These are phyloP conservation scores for Heliocidaris tuberculata DNA, from an alignment of 35 echinoderm and acorn worm species.

Conservation along the genomic window DNA sequence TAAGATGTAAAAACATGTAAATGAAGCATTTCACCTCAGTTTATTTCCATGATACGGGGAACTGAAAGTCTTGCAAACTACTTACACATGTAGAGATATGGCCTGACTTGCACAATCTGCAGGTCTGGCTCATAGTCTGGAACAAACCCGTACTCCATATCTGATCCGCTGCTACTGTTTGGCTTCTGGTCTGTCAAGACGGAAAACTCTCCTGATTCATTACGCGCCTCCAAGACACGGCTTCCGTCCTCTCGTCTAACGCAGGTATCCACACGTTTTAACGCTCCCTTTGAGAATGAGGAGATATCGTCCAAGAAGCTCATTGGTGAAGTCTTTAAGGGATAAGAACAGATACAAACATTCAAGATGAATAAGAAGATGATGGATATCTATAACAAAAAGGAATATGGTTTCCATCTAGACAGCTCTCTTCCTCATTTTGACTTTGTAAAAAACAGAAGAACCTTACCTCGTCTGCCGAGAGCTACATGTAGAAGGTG, in stretches of 20 bases:
- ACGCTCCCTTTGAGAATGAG: background rate
- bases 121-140: conserved; percentile 29
- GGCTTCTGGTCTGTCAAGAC: background rate
- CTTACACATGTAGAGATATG: conserved; percentile 26
- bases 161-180: background rate
- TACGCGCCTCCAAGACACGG: conserved; percentile 8
- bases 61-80: background rate
- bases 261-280: conserved; percentile 12
- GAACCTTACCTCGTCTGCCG: no score
- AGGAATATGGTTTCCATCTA: no score
- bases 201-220: conserved; percentile 14
- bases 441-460: no score
- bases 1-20: background rate
- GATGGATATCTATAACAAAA: background rate
- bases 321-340: background rate
- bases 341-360: background rate
- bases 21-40: background rate
- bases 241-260: conserved; percentile 13
- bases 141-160: conserved; percentile 25
- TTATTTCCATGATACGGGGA: background rate
- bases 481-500: no score
- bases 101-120: conserved; percentile 29
- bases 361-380: background rate
- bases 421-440: no score
- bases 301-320: background rate